phyloP scores from a whole-genome alignment of 2,888 invertebrate species.

The Nudaria mundana region DNA sequence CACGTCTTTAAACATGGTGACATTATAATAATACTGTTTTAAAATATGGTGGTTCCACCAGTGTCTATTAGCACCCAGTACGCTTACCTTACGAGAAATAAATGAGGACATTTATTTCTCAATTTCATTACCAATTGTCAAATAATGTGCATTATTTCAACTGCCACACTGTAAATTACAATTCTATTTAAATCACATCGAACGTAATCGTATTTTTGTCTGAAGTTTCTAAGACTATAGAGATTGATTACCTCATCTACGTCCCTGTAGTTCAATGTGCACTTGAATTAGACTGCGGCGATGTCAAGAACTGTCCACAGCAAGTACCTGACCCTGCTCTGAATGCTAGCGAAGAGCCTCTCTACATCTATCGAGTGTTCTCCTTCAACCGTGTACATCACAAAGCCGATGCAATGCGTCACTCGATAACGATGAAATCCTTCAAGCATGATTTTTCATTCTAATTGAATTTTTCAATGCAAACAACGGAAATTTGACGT shows the following conservation, averaged over 20 bases:
- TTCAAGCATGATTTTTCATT: slow-evolving; percentile 18
- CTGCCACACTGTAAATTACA: too few relatives aligned
- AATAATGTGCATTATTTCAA: too few relatives aligned
- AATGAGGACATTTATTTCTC: too few relatives aligned
- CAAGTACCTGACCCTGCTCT: slow-evolving; percentile 40
- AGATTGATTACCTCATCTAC: slow-evolving; percentile 49
- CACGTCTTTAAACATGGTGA: too few relatives aligned
- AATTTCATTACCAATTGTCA: too few relatives aligned
- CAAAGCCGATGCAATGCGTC: slow-evolving; percentile 40
- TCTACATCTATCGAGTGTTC: slow-evolving; percentile 30
- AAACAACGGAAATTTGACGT: slow-evolving; percentile 9
- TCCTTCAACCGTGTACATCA: slow-evolving; percentile 26
- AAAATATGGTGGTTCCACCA: too few relatives aligned
- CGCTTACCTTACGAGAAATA: too few relatives aligned
- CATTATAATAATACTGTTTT: too few relatives aligned
- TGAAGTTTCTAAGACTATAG: too few relatives aligned
- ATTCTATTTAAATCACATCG: too few relatives aligned
- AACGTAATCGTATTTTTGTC: too few relatives aligned
- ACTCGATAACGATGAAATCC: slow-evolving; percentile 22
- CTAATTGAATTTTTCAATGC: slow-evolving; percentile 11
- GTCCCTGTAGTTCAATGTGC: slow-evolving; percentile 52
- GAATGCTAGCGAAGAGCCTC: slow-evolving; percentile 30
- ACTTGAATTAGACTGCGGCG: slow-evolving; percentile 41
- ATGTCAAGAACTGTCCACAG: slow-evolving; percentile 35
- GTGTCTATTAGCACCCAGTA: too few relatives aligned